phyloP scores from a whole-genome alignment of 2,113 vertebrate genomes.

The Elephas maximus region DNA sequence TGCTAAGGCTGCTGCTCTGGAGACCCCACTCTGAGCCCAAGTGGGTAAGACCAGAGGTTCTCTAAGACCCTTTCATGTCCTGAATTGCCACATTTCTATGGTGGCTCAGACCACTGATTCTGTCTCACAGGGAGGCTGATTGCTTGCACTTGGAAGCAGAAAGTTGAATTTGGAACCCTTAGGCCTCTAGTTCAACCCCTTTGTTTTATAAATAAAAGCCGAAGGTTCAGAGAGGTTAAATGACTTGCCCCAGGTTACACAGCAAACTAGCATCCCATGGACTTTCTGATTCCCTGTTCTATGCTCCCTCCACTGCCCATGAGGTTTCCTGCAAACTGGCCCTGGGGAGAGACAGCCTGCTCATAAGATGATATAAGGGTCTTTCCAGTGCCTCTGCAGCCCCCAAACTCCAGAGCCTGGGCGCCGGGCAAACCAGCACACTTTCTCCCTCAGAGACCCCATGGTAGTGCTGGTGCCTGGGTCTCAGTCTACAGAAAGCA shows the following conservation, averaged over 20 bases:
- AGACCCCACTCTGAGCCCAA: not conserved
- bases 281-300: not conserved
- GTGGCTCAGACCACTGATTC: not conserved
- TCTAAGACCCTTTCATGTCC: not conserved
- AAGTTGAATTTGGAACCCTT: not conserved
- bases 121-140: not conserved
- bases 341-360: not conserved
- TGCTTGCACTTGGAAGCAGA: not conserved
- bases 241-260: not conserved
- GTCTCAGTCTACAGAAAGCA: not conserved
- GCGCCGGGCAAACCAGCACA: not conserved
- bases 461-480: not conserved
- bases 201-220: not conserved
- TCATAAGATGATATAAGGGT: rapidly evolving
- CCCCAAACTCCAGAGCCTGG: not conserved
- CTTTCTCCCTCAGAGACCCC: not conserved
- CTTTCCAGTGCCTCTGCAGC: not conserved
- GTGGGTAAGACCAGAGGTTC: not conserved
- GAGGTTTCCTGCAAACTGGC: not conserved
- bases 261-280: not conserved
- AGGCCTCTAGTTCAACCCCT: not conserved
- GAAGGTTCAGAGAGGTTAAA: not conserved
- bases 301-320: not conserved
- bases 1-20: not conserved
- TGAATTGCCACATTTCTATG: not conserved